Evolutionary conservation across 2,888 invertebrate genomes (phyloP).

Genomic region (Conomelus anceps): DNA sequence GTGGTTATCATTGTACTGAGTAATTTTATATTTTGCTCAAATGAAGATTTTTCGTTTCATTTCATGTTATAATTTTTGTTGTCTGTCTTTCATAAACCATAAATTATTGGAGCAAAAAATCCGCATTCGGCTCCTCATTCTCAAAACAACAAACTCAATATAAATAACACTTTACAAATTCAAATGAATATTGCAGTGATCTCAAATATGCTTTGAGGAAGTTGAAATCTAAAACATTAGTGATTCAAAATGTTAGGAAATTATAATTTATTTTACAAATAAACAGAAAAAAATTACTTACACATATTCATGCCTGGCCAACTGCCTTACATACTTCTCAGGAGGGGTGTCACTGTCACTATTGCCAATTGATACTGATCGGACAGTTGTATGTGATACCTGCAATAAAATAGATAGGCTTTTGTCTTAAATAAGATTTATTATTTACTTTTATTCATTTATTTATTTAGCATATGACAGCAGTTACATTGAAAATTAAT

Average conservation of each 20-base stretch:
- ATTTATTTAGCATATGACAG: too few relatives aligned
- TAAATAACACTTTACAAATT: too few relatives aligned
- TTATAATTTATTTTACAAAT: not conserved
- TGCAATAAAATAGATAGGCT: not conserved
- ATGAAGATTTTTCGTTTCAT: too few relatives aligned
- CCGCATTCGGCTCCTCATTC: too few relatives aligned
- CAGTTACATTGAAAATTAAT: too few relatives aligned
- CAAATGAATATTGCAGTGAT: too few relatives aligned
- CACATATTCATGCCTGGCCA: conserved; percentile 93
- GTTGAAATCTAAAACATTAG: not conserved
- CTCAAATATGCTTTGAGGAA: not conserved
- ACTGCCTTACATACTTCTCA: conserved; percentile 95
- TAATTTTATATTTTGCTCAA: too few relatives aligned
- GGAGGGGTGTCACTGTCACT: conserved; percentile 85
- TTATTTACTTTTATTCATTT: not conserved
- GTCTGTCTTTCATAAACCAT: too few relatives aligned
- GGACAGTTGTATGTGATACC: conserved; percentile 83
- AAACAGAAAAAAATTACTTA: conserved; percentile 42
- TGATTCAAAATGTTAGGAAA: not conserved
- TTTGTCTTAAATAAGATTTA: not conserved
- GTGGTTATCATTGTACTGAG: too few relatives aligned
- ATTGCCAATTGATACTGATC: conserved; percentile 85
- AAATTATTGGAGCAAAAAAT: too few relatives aligned
- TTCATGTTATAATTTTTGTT: too few relatives aligned
- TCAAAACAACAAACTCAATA: too few relatives aligned